Percentiles rank a stretch among this genome's conserved stretches.
These are phyloP conservation scores for Diorhabda carinulata DNA, from an alignment of 1,140 invertebrate species.

Conservation along the genomic window DNA sequence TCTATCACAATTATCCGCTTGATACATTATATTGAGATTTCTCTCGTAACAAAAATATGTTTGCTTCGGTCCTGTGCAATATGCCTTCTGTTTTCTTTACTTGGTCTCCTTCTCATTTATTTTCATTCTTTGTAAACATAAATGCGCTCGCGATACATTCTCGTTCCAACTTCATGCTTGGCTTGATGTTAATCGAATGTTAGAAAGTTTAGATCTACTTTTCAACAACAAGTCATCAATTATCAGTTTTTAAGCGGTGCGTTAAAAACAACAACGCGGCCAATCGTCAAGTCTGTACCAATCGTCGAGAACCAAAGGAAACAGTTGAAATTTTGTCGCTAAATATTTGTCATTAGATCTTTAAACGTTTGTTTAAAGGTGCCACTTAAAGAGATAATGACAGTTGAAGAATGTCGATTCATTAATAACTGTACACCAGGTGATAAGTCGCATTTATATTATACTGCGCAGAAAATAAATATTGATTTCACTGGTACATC, in stretches of 20 bases:
- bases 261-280: slow-evolving; percentile 16
- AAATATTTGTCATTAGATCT: slow-evolving; percentile 9
- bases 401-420: too few relatives aligned
- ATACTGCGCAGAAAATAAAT: too few relatives aligned
- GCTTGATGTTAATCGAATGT: slow-evolving; percentile 34
- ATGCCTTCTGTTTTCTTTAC: slow-evolving; percentile 1
- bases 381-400: neutral
- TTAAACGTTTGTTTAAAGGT: neutral
- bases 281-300: slow-evolving; percentile 9
- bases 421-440: too few relatives aligned
- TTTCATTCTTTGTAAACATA: slow-evolving; percentile 26
- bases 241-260: slow-evolving; percentile 17
- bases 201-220: slow-evolving; percentile 26
- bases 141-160: slow-evolving; percentile 26
- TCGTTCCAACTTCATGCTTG: slow-evolving; percentile 31
- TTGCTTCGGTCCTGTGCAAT: neutral
- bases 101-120: slow-evolving; percentile 21
- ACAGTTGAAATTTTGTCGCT: slow-evolving; percentile 8
- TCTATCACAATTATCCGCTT: too few relatives aligned
- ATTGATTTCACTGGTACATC: too few relatives aligned
- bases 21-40: too few relatives aligned
- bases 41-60: too few relatives aligned
- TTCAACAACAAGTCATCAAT: slow-evolving; percentile 26
- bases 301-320: slow-evolving; percentile 1
- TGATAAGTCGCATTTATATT: too few relatives aligned